phyloP scores from a whole-genome alignment of 2,113 vertebrate species.

The Pelvicachromis taeniatus region DNA sequence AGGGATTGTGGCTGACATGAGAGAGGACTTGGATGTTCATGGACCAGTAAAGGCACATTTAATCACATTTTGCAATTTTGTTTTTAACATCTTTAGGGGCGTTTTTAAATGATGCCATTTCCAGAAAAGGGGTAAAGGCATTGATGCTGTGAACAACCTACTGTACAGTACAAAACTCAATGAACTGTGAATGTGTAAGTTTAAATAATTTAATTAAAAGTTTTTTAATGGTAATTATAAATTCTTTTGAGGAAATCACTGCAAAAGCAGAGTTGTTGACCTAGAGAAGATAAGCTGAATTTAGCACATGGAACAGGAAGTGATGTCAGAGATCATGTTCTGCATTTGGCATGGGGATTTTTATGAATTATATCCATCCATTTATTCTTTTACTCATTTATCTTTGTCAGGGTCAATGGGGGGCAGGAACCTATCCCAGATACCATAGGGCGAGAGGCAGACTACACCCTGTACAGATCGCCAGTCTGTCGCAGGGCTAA shows the following conservation, averaged over 20 bases:
- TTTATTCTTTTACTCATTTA: background rate
- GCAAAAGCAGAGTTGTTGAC: background rate
- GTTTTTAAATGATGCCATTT: background rate
- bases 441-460: background rate
- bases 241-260: background rate
- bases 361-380: background rate
- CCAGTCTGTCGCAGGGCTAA: too few relatives aligned
- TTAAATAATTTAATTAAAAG: background rate
- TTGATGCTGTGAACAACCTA: background rate
- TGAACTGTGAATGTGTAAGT: background rate
- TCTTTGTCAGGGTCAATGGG: background rate
- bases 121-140: background rate
- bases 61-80: background rate
- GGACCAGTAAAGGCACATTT: constrained; percentile 38
- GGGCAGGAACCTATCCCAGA: background rate
- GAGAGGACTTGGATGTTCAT: constrained; percentile 56
- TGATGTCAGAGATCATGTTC: background rate
- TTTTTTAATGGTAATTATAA: background rate
- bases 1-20: constrained; percentile 55
- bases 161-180: background rate
- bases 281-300: background rate
- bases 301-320: background rate
- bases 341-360: background rate
- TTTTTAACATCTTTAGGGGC: background rate
- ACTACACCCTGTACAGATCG: background rate